Conservation (phyloP, 2,797 vertebrate species). For the Myotis daubentonii region DNA sequence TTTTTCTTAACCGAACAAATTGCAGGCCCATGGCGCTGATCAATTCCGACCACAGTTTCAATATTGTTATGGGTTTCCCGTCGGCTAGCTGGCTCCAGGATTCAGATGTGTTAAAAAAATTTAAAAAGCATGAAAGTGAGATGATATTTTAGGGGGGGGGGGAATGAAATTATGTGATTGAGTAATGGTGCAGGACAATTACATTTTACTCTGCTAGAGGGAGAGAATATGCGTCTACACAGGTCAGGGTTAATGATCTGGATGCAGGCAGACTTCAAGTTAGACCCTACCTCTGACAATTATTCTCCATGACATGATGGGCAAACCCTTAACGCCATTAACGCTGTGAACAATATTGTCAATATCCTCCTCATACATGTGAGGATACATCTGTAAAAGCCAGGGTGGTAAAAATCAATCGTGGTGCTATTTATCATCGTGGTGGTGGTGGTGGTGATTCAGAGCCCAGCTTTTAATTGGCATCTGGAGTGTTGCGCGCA, state of each 20-base stretch:
- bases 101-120: not conserved
- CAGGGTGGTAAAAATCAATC: not conserved
- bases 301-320: not conserved
- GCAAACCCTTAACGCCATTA: not conserved
- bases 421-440: not conserved
- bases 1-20: not conserved
- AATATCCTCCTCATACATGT: not conserved
- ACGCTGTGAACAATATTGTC: not conserved
- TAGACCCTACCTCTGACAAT: not conserved
- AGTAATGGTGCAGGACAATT: not conserved
- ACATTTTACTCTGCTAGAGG: not conserved
- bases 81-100: not conserved
- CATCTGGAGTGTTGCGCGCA: not conserved
- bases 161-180: not conserved
- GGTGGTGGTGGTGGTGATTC: not conserved
- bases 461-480: not conserved
- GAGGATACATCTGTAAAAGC: not conserved
- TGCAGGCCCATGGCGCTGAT: not conserved
- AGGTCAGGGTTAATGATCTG: not conserved
- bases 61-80: not conserved
- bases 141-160: not conserved
- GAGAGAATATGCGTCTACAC: not conserved
- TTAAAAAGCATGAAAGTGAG: not conserved
- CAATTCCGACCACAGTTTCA: not conserved
- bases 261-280: not conserved